A percentile compares a stretch with the other conserved stretches of the same genome.
phyloP scores from a whole-genome alignment of 37 sponge, comb jelly and placozoan genomes.

The Lycopodina hypogea region DNA sequence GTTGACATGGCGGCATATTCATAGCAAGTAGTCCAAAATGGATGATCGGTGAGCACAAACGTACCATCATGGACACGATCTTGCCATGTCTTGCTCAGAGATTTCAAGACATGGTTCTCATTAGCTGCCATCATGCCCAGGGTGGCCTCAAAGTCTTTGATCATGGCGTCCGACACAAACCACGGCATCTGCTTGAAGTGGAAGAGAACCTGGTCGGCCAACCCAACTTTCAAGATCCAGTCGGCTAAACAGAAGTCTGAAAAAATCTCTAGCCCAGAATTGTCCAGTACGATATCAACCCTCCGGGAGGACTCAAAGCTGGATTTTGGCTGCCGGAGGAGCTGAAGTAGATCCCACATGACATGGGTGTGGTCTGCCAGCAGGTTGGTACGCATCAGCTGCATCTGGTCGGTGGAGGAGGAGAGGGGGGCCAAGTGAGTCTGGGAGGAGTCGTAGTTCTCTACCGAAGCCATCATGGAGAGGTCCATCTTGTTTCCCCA shows the following conservation, averaged over 20 bases:
- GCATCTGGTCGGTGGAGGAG: slow-evolving; percentile 17
- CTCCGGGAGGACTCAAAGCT: slow-evolving; percentile 20
- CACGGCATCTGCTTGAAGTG: slow-evolving; percentile 94
- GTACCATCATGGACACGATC: slow-evolving; percentile 39
- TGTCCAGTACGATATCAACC: slow-evolving; percentile 91
- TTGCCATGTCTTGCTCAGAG: slow-evolving; percentile 68
- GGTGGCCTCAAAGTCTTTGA: slow-evolving; percentile 76
- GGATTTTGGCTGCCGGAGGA: slow-evolving; percentile 27
- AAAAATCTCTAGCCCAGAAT: slow-evolving; percentile 94
- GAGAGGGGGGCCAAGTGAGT: not conserved
- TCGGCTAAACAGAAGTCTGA: slow-evolving; percentile 91
- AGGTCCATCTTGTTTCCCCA: slow-evolving; percentile 99
- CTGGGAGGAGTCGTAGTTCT: slow-evolving; percentile 49
- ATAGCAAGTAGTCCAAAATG: slow-evolving; percentile 92
- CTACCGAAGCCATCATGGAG: slow-evolving; percentile 76
- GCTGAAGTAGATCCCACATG: slow-evolving; percentile 69
- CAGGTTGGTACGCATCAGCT: slow-evolving; percentile 49
- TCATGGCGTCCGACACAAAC: slow-evolving; percentile 96
- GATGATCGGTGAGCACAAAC: slow-evolving; percentile 64
- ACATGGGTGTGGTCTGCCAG: slow-evolving; percentile 67
- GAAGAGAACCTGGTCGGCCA: slow-evolving; percentile 64
- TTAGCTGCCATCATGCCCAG: slow-evolving; percentile 54
- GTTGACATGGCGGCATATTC: slow-evolving; percentile 83
- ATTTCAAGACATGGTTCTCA: slow-evolving; percentile 19
- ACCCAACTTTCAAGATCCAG: slow-evolving; percentile 55